Base-by-base conservation (phyloP, 2,888 invertebrate species). In the Hypomecis punctinalis region DNA sequence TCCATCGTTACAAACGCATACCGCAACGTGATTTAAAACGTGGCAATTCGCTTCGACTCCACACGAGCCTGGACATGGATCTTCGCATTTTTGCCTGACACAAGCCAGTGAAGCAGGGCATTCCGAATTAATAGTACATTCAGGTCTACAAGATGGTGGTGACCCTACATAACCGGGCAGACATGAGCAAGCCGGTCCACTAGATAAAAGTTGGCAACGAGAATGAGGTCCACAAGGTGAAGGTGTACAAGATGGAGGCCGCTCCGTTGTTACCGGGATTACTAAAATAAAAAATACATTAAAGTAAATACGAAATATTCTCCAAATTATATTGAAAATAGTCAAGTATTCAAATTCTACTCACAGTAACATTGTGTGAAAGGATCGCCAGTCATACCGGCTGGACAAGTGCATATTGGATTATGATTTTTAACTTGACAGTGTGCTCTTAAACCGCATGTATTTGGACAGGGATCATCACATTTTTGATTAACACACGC, bases 401-500 rank as follows among this genome's bases (percentile, higher is more conserved):
- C 92, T 49, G 97, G 96, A 76, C 98, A 98, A 5, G 96, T 96
- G 80, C 98, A 98, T 69, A 97, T 97, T 4, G 97, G 97, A 78
- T 96, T 97, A 84, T 98, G 97, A 83, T 97, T 97, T 81, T 95
- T 96, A 0, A 96, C 96, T 53, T 95, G 95, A 79, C 98, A 98
- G 72, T 96, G 95, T 1, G 98, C 97, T 75, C 96, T 95, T 56
- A 96, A 92, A n/a, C 98, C 98, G 82, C 98, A 98, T 0, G 97
- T 97, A 72, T 97, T 96, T 10, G 96, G 96, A 78, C 98, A 98
- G 45, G 98, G 98, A 90, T 98, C 97, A 8, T 96, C 95, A 82
- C 98, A 98, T 87, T 96, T 96, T 76, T 96, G 96, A 83, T 97
- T 97, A 43, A 97, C 94, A 76, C 98, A 98, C 13, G 98, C 97